Evolutionary conservation across 2,797 vertebrate genomes (phyloP).

Genomic region (Phalloptychus januarius): DNA sequence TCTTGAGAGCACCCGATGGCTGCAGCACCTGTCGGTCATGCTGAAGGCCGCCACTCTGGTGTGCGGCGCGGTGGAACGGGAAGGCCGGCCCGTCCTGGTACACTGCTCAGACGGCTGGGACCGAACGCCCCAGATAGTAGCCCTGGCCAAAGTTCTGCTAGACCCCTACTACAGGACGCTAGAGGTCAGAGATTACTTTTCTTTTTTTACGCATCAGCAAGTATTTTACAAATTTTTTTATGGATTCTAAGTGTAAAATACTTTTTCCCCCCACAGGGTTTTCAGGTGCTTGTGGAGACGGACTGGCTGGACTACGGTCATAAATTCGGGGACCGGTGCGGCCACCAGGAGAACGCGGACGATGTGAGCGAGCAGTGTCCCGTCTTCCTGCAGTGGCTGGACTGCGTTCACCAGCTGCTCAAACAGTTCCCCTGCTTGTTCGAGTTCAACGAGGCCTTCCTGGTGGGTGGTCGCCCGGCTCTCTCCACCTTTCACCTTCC

Average conservation of each 20-base stretch:
- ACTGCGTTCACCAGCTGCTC: slow-evolving; percentile 96
- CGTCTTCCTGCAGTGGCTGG: slow-evolving; percentile 98
- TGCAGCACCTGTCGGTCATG: slow-evolving; percentile 98
- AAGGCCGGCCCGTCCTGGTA: slow-evolving; percentile 93
- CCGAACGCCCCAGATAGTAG: slow-evolving; percentile 95
- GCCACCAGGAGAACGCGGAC: slow-evolving; percentile 94
- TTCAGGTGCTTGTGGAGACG: slow-evolving; percentile 95
- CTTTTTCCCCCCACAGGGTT: slow-evolving; percentile 82
- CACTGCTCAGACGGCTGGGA: slow-evolving; percentile 99
- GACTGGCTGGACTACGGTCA: slow-evolving; percentile 98
- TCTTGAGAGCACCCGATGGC: slow-evolving; percentile 97
- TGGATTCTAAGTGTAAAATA: neutral
- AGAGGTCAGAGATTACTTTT: slow-evolving; percentile 81
- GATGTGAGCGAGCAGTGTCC: slow-evolving; percentile 98
- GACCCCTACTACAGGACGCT: slow-evolving; percentile 97
- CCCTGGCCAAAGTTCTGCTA: slow-evolving; percentile 92
- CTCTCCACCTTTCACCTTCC: neutral
- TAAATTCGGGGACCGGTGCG: slow-evolving; percentile 98
- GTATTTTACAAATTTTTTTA: neutral
- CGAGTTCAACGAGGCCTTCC: slow-evolving; percentile 97
- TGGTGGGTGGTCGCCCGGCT: slow-evolving; percentile 82
- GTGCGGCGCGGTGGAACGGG: slow-evolving; percentile 91
- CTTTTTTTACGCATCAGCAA: neutral
- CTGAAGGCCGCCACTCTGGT: slow-evolving; percentile 95
- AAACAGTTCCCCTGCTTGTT: slow-evolving; percentile 98